phyloP scores from a whole-genome alignment of 2,113 vertebrate species.

The Neotoma lepida region DNA sequence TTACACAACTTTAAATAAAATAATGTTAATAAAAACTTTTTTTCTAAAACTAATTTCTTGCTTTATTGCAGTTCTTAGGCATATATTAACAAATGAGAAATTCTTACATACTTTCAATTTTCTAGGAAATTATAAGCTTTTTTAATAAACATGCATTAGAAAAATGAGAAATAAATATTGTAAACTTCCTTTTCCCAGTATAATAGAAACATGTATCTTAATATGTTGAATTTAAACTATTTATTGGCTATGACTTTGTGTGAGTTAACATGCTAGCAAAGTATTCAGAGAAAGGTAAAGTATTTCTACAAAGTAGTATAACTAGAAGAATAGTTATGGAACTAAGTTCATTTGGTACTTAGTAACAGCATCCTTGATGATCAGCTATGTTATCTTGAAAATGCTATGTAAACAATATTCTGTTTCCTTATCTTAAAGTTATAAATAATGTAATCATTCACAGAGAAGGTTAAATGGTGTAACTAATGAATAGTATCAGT shows the following conservation, averaged over 20 bases:
- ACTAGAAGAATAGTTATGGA: neutral
- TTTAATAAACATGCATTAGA: neutral
- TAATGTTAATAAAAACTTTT: neutral
- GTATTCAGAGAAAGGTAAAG: neutral
- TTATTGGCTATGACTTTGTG: neutral
- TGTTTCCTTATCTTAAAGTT: neutral
- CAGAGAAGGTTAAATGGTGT: neutral
- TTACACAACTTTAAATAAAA: conserved; percentile 22
- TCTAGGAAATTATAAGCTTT: neutral
- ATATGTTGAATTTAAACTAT: neutral
- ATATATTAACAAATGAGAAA: neutral
- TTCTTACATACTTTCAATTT: neutral
- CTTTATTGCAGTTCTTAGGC: neutral
- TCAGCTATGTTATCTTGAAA: neutral
- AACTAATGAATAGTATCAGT: neutral
- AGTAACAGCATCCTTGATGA: neutral
- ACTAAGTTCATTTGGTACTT: conserved; percentile 16
- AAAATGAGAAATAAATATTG: neutral
- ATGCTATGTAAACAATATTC: neutral
- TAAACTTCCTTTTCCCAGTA: neutral
- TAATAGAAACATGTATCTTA: neutral
- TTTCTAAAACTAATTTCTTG: neutral
- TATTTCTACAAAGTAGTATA: neutral
- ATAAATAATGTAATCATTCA: neutral
- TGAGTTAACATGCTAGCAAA: neutral